These are phyloP conservation scores for Akabosia matsudoensis DNA, from an alignment of 1,140 invertebrate species.

Conservation along the genomic window DNA sequence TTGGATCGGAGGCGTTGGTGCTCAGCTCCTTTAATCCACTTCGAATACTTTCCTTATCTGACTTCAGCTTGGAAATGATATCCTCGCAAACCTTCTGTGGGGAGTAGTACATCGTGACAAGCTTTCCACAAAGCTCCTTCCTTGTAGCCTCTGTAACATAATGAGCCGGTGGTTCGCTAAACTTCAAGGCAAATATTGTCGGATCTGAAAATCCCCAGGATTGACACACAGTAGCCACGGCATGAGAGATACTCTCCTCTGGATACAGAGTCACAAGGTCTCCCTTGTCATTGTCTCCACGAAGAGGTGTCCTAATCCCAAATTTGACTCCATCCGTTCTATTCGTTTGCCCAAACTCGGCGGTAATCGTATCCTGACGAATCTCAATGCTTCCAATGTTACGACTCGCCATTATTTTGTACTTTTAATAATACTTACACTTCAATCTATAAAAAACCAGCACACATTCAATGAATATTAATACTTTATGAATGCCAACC, in stretches of 20 bases:
- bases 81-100: slow-evolving; percentile 37
- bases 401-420: background rate
- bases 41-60: slow-evolving; percentile 1
- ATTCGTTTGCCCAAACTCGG: background rate
- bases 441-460: no score
- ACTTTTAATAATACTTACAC: no score
- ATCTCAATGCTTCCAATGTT: slow-evolving; percentile 24
- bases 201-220: slow-evolving; percentile 42
- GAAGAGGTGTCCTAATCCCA: slow-evolving; percentile 32
- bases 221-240: slow-evolving; percentile 29
- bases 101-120: slow-evolving; percentile 37
- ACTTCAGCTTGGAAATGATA: slow-evolving; percentile 37
- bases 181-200: slow-evolving; percentile 37
- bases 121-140: slow-evolving; percentile 42
- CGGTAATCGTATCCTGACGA: background rate
- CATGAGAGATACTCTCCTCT: slow-evolving; percentile 33
- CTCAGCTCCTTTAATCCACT: slow-evolving; percentile 33
- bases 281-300: slow-evolving; percentile 37
- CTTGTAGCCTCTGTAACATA: slow-evolving; percentile 42
- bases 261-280: slow-evolving; percentile 32
- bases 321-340: background rate
- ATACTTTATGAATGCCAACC: no score
- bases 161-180: slow-evolving; percentile 35
- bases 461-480: no score
- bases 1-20: slow-evolving; percentile 38